Conservation (phyloP, 1,140 invertebrate species). For the Odontomachus brunneus region DNA sequence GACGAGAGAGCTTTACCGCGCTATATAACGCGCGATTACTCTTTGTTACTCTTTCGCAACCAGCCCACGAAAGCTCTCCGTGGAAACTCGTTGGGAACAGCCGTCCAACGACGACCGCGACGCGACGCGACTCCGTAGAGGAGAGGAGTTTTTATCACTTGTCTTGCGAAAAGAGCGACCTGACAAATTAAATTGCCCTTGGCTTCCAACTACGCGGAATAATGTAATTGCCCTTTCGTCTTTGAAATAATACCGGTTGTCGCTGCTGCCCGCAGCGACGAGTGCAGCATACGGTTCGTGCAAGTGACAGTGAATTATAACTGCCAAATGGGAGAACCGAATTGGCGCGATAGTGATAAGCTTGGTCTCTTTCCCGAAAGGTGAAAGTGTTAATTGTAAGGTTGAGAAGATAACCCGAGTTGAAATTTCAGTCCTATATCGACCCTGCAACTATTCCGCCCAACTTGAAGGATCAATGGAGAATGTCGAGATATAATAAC, state of each 20-base stretch:
- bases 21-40: conserved; percentile 41
- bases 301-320: not conserved
- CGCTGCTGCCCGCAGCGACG: not conserved
- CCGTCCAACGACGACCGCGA: not conserved
- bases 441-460: no score
- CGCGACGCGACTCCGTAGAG: not conserved
- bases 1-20: conserved; percentile 28
- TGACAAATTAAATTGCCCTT: conserved; percentile 50
- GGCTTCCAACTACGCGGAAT: conserved; percentile 40
- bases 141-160: conserved; percentile 51
- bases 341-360: not conserved
- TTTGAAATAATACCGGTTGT: conserved; percentile 32
- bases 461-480: no score
- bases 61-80: conserved; percentile 13
- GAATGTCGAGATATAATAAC: no score
- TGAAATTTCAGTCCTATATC: no score
- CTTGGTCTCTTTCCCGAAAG: not conserved
- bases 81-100: conserved; percentile 26
- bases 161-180: conserved; percentile 6
- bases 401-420: not conserved
- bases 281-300: not conserved
- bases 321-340: not conserved
- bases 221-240: conserved; percentile 47
- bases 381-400: conserved; percentile 3
- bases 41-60: conserved; percentile 38